Evolutionary conservation across 2,797 vertebrate genomes (phyloP).

Genomic region (Epinephelus awoara): DNA sequence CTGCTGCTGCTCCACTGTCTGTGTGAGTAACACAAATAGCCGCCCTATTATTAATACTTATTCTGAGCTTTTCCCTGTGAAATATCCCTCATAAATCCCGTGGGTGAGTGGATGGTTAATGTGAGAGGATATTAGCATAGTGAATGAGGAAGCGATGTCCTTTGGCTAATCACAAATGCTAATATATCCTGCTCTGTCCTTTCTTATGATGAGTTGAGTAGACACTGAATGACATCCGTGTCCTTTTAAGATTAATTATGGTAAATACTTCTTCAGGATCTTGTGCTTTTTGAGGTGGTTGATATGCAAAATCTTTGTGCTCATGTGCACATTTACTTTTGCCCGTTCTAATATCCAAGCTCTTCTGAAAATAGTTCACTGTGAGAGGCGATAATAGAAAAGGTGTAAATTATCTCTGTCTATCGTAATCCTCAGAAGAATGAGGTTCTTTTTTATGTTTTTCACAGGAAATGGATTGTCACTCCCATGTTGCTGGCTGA

Average conservation of each 20-base stretch:
- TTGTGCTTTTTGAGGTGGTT: constrained; percentile 7
- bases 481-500: constrained; percentile 32
- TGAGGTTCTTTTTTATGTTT: constrained; percentile 11
- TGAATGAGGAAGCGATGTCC: constrained; percentile 73
- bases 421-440: constrained; percentile 13
- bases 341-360: constrained; percentile 18
- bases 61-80: constrained; percentile 42
- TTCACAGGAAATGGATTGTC: constrained; percentile 31
- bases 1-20: constrained; percentile 35
- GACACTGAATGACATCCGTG: constrained; percentile 69
- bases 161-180: constrained; percentile 83
- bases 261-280: constrained; percentile 47
- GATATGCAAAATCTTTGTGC: constrained; percentile 14
- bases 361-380: constrained; percentile 16
- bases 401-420: neutral
- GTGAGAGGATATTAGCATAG: constrained; percentile 78
- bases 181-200: constrained; percentile 81
- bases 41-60: constrained; percentile 44
- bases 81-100: constrained; percentile 55
- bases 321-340: constrained; percentile 14
- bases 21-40: constrained; percentile 31
- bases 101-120: constrained; percentile 57
- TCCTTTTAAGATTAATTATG: constrained; percentile 73
- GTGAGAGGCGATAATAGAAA: constrained; percentile 24
- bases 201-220: constrained; percentile 61